These are phyloP conservation scores for Nemoura dubitans DNA, from an alignment of 2,888 invertebrate species.

Conservation along the genomic window DNA sequence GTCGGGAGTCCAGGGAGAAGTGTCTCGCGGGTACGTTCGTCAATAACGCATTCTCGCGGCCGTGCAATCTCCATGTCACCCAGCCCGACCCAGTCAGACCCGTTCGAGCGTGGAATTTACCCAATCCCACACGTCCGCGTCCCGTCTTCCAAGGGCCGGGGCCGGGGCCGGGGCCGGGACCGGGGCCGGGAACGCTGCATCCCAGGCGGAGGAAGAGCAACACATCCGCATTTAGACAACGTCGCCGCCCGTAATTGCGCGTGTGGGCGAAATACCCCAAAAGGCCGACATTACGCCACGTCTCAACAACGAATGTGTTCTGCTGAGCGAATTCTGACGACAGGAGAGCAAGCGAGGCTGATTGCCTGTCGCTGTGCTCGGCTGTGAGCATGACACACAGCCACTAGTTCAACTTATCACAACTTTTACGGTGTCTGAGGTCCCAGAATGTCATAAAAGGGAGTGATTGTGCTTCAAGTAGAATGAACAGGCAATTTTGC, in stretches of 20 bases:
- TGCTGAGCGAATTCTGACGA: too few species aligned
- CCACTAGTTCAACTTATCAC: too few species aligned
- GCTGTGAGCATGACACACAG: too few species aligned
- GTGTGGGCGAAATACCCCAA: background rate
- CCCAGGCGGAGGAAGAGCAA: background rate
- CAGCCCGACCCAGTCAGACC: background rate
- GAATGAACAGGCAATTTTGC: too few species aligned
- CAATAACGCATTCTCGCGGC: conserved; percentile 30
- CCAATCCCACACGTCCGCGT: background rate
- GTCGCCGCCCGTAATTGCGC: background rate
- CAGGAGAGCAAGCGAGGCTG: too few species aligned
- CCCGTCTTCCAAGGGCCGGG: background rate
- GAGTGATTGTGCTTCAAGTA: too few species aligned
- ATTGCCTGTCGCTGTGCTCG: too few species aligned
- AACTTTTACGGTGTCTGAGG: too few species aligned
- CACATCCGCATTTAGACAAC: background rate
- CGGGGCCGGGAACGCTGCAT: background rate
- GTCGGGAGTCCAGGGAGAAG: background rate
- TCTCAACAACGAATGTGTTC: too few species aligned
- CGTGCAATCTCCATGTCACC: conserved; percentile 27
- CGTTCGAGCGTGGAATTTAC: background rate
- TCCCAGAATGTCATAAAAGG: too few species aligned
- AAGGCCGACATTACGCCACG: background rate
- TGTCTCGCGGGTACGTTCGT: conserved; percentile 14
- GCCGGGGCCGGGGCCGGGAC: background rate